Conservation (phyloP, 2,113 vertebrate genomes). For the human (Homo sapiens) region GRCh38 chr12:4071001-4071500, state of each 20-base stretch:
- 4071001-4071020: neutral
- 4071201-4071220: neutral
- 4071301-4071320: neutral
- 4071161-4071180: neutral
- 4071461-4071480: neutral
- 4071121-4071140: neutral
- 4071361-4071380: neutral
- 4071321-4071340: neutral
- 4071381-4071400: neutral
- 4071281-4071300: neutral
- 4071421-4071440: neutral
- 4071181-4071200: constrained; percentile 6
- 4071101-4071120: neutral
- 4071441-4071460: neutral
- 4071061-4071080: neutral
- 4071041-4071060: neutral
- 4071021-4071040: neutral
- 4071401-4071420: neutral
- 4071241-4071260: neutral
- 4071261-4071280: neutral
- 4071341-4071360: neutral
- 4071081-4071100: neutral
- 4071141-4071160: neutral
- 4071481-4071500: neutral
- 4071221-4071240: neutral